These are phyloP conservation scores for Dynastes grantii DNA, from an alignment of 2,888 invertebrate genomes.

Conservation along the genomic window DNA sequence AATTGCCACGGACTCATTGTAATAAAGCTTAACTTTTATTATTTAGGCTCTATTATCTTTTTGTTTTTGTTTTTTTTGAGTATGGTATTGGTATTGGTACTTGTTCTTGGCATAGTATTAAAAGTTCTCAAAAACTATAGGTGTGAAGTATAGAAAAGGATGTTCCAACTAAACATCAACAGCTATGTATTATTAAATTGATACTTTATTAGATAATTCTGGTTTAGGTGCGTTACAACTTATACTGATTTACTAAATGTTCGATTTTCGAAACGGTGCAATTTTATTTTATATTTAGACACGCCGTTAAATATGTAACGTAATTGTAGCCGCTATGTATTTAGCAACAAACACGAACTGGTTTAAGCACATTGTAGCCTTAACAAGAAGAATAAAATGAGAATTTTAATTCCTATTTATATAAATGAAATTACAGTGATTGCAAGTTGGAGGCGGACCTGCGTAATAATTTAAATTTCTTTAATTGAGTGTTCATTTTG, in stretches of 20 bases:
- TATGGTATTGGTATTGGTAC: too few species aligned
- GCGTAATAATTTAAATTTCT: slow-evolving; percentile 48
- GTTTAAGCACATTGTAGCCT: slow-evolving; percentile 21
- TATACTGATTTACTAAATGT: not conserved
- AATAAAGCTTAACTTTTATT: too few species aligned
- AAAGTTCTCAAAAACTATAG: too few species aligned
- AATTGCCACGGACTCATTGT: too few species aligned
- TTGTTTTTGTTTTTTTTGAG: too few species aligned
- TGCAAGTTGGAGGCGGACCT: slow-evolving; percentile 38
- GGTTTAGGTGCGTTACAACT: not conserved
- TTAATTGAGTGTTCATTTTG: slow-evolving; percentile 49
- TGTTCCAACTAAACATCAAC: too few species aligned
- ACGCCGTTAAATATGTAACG: slow-evolving; percentile 22
- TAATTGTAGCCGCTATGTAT: slow-evolving; percentile 12
- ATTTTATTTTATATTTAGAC: slow-evolving; percentile 15
- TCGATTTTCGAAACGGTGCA: not conserved
- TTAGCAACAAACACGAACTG: slow-evolving; percentile 4
- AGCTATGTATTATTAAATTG: not conserved
- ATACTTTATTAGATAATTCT: not conserved
- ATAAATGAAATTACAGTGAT: slow-evolving; percentile 47
- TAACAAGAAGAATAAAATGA: slow-evolving; percentile 19
- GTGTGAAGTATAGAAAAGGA: too few species aligned
- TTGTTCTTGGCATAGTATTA: too few species aligned
- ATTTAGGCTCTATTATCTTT: too few species aligned
- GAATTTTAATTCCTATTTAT: slow-evolving; percentile 44